Conservation (phyloP, 2,797 vertebrate species). For the Paguma larvata region DNA sequence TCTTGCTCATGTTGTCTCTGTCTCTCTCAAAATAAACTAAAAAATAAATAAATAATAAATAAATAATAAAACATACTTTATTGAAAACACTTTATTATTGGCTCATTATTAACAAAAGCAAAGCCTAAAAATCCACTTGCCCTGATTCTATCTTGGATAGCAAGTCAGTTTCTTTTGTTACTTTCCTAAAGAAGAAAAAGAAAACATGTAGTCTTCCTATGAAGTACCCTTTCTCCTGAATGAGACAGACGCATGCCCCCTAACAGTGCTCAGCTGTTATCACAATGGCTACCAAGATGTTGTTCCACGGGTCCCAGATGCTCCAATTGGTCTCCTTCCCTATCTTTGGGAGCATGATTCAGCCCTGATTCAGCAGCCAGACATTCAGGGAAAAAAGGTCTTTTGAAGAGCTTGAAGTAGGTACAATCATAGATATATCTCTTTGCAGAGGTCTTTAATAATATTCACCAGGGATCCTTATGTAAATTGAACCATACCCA, state of each 20-base stretch:
- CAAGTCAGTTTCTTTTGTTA: neutral
- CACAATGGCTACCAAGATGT: neutral
- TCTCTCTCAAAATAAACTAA: too few relatives aligned
- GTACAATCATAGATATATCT: too few relatives aligned
- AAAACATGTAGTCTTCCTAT: neutral
- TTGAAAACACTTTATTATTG: neutral
- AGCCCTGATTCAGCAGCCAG: neutral
- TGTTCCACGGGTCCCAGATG: neutral
- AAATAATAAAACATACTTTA: neutral
- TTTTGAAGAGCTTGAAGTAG: neutral
- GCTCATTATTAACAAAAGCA: neutral
- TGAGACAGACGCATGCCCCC: accelerated
- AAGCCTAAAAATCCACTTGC: neutral
- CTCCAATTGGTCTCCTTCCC: neutral
- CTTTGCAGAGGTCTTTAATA: neutral
- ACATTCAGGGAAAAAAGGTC: neutral
- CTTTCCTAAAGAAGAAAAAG: neutral
- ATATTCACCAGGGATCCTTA: neutral
- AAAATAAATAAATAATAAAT: too few relatives aligned
- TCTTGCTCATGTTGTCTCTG: too few relatives aligned
- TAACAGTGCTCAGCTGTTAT: too few relatives aligned
- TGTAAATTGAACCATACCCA: neutral
- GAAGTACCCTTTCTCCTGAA: neutral
- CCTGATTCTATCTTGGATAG: neutral
- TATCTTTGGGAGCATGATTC: neutral